Evolutionary conservation across 2,113 vertebrate genomes (phyloP).

Genomic region (Xyliphius kryptos): DNA sequence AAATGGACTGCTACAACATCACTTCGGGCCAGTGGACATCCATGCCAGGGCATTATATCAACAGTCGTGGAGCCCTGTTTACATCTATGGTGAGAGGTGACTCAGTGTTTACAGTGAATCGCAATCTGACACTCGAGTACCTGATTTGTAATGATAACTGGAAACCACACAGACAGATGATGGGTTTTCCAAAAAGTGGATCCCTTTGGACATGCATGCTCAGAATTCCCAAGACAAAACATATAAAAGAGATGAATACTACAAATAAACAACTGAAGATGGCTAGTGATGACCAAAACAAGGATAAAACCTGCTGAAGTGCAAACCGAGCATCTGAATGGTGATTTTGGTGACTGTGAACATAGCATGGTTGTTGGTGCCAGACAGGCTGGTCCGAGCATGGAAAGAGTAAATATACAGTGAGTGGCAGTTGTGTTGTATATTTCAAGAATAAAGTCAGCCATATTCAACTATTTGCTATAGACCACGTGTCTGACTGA

Average conservation of each 20-base stretch:
- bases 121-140: constrained; percentile 80
- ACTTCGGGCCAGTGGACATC: constrained; percentile 82
- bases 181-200: constrained; percentile 81
- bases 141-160: constrained; percentile 67
- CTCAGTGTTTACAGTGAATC: constrained; percentile 83
- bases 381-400: too few relatives aligned
- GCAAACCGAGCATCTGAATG: too few relatives aligned
- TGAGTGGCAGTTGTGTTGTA: too few relatives aligned
- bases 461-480: too few relatives aligned
- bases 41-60: constrained; percentile 80
- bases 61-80: constrained; percentile 95
- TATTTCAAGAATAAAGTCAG: too few relatives aligned
- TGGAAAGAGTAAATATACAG: too few relatives aligned
- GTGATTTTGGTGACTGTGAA: too few relatives aligned
- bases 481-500: too few relatives aligned
- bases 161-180: constrained; percentile 77
- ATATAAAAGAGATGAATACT: constrained; percentile 28
- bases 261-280: constrained; percentile 24
- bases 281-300: neutral
- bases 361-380: too few relatives aligned
- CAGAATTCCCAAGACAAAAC: constrained; percentile 65
- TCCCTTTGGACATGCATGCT: constrained; percentile 88
- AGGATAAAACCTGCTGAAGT: too few relatives aligned
- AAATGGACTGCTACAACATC: constrained; percentile 86
- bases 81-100: constrained; percentile 75